phyloP scores from a whole-genome alignment of 2,888 invertebrate species.

The Euplexia lucipara region DNA sequence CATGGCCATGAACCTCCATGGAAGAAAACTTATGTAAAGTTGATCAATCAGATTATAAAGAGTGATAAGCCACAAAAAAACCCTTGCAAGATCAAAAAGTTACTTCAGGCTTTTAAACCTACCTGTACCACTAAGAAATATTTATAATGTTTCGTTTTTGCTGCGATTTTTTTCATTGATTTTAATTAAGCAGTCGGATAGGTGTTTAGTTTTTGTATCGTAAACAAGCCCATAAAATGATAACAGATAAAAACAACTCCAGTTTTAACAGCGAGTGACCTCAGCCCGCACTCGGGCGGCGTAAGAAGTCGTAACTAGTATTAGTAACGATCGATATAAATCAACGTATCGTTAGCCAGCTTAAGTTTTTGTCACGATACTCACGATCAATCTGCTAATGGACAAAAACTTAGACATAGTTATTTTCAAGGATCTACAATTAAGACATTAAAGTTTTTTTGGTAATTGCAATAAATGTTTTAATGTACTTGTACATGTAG shows the following conservation, averaged over 20 bases:
- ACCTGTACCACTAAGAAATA: neutral
- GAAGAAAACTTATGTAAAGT: too few relatives aligned
- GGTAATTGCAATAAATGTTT: neutral
- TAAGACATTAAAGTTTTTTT: neutral
- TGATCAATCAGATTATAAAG: too few relatives aligned
- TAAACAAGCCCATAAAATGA: slow-evolving; percentile 10
- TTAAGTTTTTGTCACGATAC: slow-evolving; percentile 52
- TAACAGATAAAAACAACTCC: slow-evolving; percentile 43
- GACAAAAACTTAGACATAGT: slow-evolving; percentile 47
- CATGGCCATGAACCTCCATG: neutral
- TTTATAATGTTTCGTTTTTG: slow-evolving; percentile 1
- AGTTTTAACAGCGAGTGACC: slow-evolving; percentile 45
- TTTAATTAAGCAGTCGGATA: slow-evolving; percentile 14
- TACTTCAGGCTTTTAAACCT: neutral
- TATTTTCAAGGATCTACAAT: slow-evolving; percentile 31
- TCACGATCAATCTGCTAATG: slow-evolving; percentile 38
- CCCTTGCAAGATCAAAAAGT: slow-evolving; percentile 1
- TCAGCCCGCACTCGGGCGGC: slow-evolving; percentile 13
- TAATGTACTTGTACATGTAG: neutral
- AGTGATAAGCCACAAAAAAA: too few relatives aligned
- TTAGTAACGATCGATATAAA: slow-evolving; percentile 45
- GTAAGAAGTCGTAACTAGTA: slow-evolving; percentile 21
- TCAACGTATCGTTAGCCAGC: slow-evolving; percentile 55
- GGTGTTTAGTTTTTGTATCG: slow-evolving; percentile 43
- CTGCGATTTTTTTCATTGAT: neutral